phyloP scores from a whole-genome alignment of 1,140 invertebrate species.

The Anthonomus grandis region DNA sequence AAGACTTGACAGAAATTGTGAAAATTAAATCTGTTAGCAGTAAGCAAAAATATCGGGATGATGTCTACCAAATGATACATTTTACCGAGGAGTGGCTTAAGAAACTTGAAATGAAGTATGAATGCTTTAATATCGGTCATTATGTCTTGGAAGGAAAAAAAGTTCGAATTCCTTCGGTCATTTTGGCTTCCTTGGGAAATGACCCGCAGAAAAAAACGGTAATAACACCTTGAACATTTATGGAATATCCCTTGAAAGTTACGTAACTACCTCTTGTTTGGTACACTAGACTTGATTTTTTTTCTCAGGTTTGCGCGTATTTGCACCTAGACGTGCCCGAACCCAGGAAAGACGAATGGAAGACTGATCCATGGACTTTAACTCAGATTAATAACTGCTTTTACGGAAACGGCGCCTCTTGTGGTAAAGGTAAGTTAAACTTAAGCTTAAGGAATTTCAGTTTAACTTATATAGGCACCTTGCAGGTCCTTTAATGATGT shows the following conservation, averaged over 20 bases:
- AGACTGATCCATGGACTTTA: slow-evolving; percentile 41
- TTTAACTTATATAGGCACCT: background rate
- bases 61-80: slow-evolving; percentile 35
- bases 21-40: slow-evolving; percentile 39
- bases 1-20: slow-evolving; percentile 38
- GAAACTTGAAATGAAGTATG: slow-evolving; percentile 39
- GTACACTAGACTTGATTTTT: background rate
- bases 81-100: slow-evolving; percentile 41
- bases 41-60: slow-evolving; percentile 31
- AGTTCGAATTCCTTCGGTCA: slow-evolving; percentile 38
- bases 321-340: slow-evolving; percentile 38
- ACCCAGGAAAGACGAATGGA: slow-evolving; percentile 34
- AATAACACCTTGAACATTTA: no score
- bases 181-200: slow-evolving; percentile 37
- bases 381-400: slow-evolving; percentile 30
- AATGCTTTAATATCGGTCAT: slow-evolving; percentile 43
- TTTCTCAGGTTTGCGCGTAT: slow-evolving; percentile 38
- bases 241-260: background rate
- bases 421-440: slow-evolving; percentile 35
- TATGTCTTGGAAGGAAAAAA: slow-evolving; percentile 34
- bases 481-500: slow-evolving; percentile 35
- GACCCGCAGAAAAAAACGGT: slow-evolving; percentile 39
- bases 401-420: slow-evolving; percentile 41
- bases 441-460: background rate
- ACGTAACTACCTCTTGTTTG: background rate